A percentile compares a stretch with the other conserved stretches of the same genome.
These are phyloP conservation scores for Ciconia boyciana DNA, from an alignment of 2,113 vertebrate genomes.

Conservation along the genomic window DNA sequence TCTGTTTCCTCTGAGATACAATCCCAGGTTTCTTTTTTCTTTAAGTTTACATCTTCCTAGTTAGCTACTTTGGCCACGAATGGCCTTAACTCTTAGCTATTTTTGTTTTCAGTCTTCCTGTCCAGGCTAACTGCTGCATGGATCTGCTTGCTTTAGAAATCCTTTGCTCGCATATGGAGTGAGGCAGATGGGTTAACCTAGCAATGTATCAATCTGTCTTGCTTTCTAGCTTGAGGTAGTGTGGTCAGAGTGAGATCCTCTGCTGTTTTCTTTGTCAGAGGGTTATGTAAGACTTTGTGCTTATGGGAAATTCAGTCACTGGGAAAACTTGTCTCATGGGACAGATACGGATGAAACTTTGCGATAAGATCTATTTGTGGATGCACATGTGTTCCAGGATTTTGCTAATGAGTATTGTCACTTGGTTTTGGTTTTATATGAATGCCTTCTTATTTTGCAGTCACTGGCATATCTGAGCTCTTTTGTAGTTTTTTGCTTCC, in stretches of 20 bases:
- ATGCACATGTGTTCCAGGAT: neutral
- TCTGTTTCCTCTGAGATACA: neutral
- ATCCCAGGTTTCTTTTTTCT: neutral
- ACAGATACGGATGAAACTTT: neutral
- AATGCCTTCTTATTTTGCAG: neutral
- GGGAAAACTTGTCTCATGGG: neutral
- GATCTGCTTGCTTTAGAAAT: neutral
- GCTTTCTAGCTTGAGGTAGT: neutral
- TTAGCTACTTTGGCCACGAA: neutral
- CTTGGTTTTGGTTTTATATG: neutral
- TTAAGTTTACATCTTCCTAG: neutral
- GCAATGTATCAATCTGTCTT: neutral
- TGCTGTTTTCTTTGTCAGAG: neutral
- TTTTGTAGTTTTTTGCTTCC: neutral
- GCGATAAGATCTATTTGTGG: neutral
- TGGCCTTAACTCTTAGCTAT: neutral
- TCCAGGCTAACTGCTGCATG: neutral
- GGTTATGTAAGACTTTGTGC: neutral
- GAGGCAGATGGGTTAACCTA: neutral
- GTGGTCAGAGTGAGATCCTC: neutral
- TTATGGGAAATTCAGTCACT: neutral
- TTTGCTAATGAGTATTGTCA: neutral
- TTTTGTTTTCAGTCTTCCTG: neutral
- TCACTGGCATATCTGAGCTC: neutral
- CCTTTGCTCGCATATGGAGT: fast-evolving